A percentile compares a stretch with the other conserved stretches of the same genome.
Conservation (phyloP, 1,140 invertebrate genomes). For the Cydia fagiglandana region DNA sequence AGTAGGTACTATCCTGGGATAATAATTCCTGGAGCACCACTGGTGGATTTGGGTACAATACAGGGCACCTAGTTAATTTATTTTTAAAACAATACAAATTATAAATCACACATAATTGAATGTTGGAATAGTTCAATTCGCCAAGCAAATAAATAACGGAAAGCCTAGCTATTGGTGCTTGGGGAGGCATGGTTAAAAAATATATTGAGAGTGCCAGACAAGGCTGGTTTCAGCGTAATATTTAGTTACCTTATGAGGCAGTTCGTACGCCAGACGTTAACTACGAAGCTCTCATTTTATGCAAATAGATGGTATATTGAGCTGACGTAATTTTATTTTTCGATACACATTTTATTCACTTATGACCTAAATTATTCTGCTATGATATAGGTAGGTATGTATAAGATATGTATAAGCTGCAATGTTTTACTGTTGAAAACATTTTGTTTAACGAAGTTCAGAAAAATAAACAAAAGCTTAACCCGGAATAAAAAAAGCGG, state of each 20-base stretch:
- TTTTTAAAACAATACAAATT: not conserved
- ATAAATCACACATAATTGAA: too few relatives aligned
- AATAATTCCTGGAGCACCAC: too few relatives aligned
- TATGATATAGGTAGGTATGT: too few relatives aligned
- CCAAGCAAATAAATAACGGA: too few relatives aligned
- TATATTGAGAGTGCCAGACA: not conserved
- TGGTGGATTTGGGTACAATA: too few relatives aligned
- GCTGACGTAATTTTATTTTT: not conserved
- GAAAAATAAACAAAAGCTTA: not conserved
- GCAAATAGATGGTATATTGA: conserved; percentile 6
- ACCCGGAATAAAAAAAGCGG: not conserved
- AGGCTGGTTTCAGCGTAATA: not conserved
- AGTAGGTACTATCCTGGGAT: too few relatives aligned
- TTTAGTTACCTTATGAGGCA: conserved; percentile 9
- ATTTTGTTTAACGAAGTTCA: not conserved
- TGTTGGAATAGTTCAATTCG: too few relatives aligned
- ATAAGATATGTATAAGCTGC: too few relatives aligned
- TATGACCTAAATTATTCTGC: not conserved
- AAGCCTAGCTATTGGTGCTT: too few relatives aligned
- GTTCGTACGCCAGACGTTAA: not conserved
- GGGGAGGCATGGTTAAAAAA: not conserved
- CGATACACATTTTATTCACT: not conserved
- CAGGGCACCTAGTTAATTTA: too few relatives aligned
- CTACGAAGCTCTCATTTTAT: not conserved
- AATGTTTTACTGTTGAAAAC: not conserved